Conservation (phyloP, 1,140 invertebrate genomes). For the Calosoma granatense region DNA sequence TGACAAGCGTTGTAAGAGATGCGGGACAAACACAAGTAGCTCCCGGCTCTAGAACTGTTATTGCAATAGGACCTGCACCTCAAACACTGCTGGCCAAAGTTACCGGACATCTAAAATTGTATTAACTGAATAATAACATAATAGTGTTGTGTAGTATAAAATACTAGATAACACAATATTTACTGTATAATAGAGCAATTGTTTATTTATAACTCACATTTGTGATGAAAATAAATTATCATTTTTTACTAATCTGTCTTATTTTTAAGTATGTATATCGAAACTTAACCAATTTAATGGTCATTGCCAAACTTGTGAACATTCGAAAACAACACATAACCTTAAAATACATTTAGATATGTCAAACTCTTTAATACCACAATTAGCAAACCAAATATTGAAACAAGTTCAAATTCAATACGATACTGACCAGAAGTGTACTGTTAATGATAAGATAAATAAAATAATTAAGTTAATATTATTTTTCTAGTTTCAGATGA, state of each 20-base stretch:
- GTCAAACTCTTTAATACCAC: slow-evolving; percentile 17
- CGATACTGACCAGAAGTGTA: slow-evolving; percentile 14
- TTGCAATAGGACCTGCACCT: slow-evolving; percentile 82
- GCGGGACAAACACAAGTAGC: slow-evolving; percentile 86
- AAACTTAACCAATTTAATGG: too few relatives aligned
- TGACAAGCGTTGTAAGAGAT: slow-evolving; percentile 68
- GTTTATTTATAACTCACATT: background rate
- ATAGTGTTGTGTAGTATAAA: too few relatives aligned
- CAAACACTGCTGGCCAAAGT: slow-evolving; percentile 64
- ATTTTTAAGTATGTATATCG: too few relatives aligned
- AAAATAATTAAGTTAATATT: too few relatives aligned
- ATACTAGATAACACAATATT: too few relatives aligned
- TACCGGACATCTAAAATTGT: slow-evolving; percentile 80
- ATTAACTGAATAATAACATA: slow-evolving; percentile 43
- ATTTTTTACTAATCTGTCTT: background rate
- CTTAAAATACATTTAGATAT: too few relatives aligned
- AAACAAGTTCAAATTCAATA: slow-evolving; percentile 19
- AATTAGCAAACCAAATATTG: slow-evolving; percentile 18
- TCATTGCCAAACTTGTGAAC: too few relatives aligned
- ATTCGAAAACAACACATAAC: too few relatives aligned
- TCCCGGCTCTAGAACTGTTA: slow-evolving; percentile 74
- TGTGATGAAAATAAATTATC: background rate
- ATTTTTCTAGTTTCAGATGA: slow-evolving; percentile 35
- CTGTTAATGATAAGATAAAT: too few relatives aligned
- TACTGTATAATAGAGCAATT: slow-evolving; percentile 8